Conservation (phyloP, 2,888 invertebrate genomes). For the Gandaritis pyraliata region DNA sequence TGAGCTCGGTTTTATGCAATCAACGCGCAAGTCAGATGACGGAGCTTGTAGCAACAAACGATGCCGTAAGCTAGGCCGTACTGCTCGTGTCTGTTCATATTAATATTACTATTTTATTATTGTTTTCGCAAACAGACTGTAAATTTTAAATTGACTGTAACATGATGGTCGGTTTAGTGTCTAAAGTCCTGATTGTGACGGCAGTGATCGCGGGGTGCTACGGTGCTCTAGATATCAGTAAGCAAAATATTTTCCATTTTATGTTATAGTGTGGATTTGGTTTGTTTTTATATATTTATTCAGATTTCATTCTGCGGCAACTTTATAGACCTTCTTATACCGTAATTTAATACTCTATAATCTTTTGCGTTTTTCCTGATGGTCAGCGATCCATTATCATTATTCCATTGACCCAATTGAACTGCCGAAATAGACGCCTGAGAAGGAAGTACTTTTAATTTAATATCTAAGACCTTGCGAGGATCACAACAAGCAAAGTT, state of each 20-base stretch:
- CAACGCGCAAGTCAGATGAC: conserved; percentile 36
- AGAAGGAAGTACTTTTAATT: too few relatives aligned
- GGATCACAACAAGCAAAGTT: neutral
- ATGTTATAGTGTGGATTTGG: neutral
- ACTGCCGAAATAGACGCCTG: conserved; percentile 4
- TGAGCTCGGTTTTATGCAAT: conserved; percentile 65
- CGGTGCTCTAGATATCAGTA: conserved; percentile 64
- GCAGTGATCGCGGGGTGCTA: conserved; percentile 48
- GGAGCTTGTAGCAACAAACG: conserved; percentile 44
- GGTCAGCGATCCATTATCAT: conserved; percentile 2
- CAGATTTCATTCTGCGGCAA: neutral
- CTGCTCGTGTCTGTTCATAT: conserved; percentile 42
- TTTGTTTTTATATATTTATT: neutral
- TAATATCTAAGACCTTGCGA: neutral
- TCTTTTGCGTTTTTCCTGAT: neutral
- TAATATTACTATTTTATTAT: conserved; percentile 7
- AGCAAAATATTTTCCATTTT: conserved; percentile 41
- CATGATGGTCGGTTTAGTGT: conserved; percentile 30
- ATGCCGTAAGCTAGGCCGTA: conserved; percentile 42
- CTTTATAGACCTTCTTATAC: neutral
- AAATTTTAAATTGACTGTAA: neutral
- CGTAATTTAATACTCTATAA: neutral
- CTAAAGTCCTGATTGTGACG: conserved; percentile 46
- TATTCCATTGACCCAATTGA: conserved; percentile 16
- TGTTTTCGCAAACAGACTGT: conserved; percentile 9